Base-by-base conservation (phyloP, 2,113 vertebrate genomes). In the Myotis lucifugus region DNA sequence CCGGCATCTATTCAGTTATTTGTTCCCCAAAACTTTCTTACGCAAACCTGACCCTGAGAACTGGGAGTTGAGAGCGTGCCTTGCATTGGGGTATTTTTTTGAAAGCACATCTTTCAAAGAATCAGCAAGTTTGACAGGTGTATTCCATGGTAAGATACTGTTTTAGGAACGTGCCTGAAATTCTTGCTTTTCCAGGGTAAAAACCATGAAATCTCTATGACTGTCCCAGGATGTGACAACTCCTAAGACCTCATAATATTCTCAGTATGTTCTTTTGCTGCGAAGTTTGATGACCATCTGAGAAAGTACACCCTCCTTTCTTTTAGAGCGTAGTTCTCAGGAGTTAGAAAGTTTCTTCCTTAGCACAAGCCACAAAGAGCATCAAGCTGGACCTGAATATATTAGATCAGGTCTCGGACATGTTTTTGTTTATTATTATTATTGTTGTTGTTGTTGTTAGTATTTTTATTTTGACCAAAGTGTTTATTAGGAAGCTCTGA, bases 1-100 rank as follows among this genome's bases (percentile, higher is more conserved):
- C 92, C 40, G 8, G 92, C 93, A 95, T 96, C 94, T 77, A 91
- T 67, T 86, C 34, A 14, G 29, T 66, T 89, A 77, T 78, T 91
- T 93, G 85, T 50, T 86, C 94, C n/a, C 85, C 3, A 9, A 72
- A 88, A 79, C 76, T 66, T 93, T 73, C 74, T 83, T 66, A 27
- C 29, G 10, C 50, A 42, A 56, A 34, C 59, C 70, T 54, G 50
- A 87, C 70, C 74, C 92, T 59, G 89, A 95, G 86, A 91, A 70
- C 69, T 2, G 18, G 0, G n/a, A 34, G 32, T 15, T 42, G 73
- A 87, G 74, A 52, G 29, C 0, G 0, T 40, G 88, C 93, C 74
- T 93, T 61, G 56, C 54, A 7, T 12, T 1, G 11, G 72, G 59
- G 5, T 40, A 6, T 13, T 59, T 61, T 42, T 72, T 73, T 27